phyloP scores from a whole-genome alignment of 2,888 invertebrate genomes.

The Lithosia quadra region DNA sequence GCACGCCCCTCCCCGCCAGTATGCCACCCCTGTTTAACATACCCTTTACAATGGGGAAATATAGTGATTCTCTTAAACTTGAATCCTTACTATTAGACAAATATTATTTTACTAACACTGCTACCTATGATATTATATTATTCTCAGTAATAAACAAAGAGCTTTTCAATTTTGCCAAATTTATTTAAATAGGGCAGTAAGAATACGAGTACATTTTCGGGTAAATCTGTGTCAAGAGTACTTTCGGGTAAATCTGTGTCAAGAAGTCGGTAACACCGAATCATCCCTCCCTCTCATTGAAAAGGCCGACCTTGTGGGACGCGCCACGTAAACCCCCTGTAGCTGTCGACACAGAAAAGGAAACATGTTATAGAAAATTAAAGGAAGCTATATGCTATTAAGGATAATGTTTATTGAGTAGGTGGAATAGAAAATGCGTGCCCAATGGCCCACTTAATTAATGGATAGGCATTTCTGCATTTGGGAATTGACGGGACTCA shows the following conservation, averaged over 20 bases:
- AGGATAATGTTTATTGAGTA: slow-evolving; percentile 30
- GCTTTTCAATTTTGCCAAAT: background rate
- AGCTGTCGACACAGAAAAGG: slow-evolving; percentile 45
- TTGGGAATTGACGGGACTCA: slow-evolving; percentile 12
- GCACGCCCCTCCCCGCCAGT: slow-evolving; percentile 75
- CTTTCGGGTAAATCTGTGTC: slow-evolving; percentile 34
- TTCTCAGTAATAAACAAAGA: background rate
- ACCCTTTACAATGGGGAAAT: slow-evolving; percentile 62
- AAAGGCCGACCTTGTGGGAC: slow-evolving; percentile 58
- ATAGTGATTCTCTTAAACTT: slow-evolving; percentile 32
- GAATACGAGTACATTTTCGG: slow-evolving; percentile 20
- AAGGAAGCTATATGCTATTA: slow-evolving; percentile 28
- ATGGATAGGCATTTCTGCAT: slow-evolving; percentile 1
- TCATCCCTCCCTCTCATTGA: slow-evolving; percentile 40
- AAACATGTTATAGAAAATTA: slow-evolving; percentile 44
- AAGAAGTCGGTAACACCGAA: slow-evolving; percentile 47
- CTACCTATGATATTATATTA: background rate
- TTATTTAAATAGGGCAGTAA: background rate
- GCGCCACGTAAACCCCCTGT: slow-evolving; percentile 56
- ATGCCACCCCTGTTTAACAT: slow-evolving; percentile 67
- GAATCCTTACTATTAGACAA: slow-evolving; percentile 9
- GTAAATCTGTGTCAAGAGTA: slow-evolving; percentile 33
- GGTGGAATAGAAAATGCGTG: slow-evolving; percentile 23
- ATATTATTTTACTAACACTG: background rate
- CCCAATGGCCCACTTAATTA: slow-evolving; percentile 22